Percentiles rank a stretch among this genome's conserved stretches.
phyloP scores from a whole-genome alignment of 2,888 invertebrate species.

The Lepas anatifera region DNA sequence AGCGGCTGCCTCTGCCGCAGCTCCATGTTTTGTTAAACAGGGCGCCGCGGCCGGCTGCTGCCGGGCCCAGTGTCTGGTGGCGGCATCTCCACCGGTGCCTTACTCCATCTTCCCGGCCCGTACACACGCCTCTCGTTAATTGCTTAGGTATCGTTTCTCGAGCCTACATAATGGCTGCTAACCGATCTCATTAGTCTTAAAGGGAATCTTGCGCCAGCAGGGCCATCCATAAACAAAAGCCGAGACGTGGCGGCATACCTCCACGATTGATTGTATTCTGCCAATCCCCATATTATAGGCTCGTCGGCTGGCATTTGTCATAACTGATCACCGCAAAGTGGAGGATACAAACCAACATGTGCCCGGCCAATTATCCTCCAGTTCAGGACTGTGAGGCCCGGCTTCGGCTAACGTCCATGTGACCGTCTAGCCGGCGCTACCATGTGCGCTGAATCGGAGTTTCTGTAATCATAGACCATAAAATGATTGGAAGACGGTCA shows the following conservation, averaged over 20 bases:
- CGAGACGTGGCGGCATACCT: not conserved
- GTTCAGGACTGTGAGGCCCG: too few species aligned
- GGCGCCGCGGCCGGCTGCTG: not conserved
- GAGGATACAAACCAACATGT: conserved; percentile 8
- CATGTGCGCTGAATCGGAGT: not conserved
- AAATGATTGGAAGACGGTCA: not conserved
- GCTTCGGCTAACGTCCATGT: too few species aligned
- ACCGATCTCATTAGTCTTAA: conserved; percentile 11
- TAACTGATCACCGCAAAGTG: conserved; percentile 12
- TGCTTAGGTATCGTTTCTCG: conserved; percentile 9
- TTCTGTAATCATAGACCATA: conserved; percentile 10
- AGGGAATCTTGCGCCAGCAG: not conserved
- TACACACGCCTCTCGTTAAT: not conserved
- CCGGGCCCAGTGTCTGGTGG: too few species aligned
- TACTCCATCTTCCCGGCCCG: not conserved
- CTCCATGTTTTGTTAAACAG: not conserved
- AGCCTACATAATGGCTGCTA: conserved; percentile 7
- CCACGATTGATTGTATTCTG: conserved; percentile 2
- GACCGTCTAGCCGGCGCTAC: too few species aligned
- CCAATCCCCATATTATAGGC: conserved; percentile 1
- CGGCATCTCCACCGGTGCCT: too few species aligned
- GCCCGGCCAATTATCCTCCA: not conserved
- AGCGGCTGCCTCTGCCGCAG: not conserved
- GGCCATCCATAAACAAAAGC: conserved; percentile 5
- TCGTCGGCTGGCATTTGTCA: conserved; percentile 9